phyloP scores from a whole-genome alignment of 2,888 invertebrate genomes.

The Scaptomyza tumidula region DNA sequence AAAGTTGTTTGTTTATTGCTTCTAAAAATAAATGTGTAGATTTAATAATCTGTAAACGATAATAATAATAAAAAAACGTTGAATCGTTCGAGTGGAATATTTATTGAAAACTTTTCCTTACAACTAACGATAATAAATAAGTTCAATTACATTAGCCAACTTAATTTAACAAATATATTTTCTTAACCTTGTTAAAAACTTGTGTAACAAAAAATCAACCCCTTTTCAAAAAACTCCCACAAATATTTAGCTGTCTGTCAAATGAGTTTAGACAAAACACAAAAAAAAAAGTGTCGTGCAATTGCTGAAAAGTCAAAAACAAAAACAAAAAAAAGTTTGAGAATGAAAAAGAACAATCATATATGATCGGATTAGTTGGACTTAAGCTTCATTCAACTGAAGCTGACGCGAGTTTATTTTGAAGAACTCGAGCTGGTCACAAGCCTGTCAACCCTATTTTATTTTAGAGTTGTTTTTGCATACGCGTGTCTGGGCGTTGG shows the following conservation, averaged over 20 bases:
- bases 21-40: no score
- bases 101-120: no score
- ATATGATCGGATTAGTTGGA: constrained; percentile 82
- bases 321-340: not conserved
- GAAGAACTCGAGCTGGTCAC: constrained; percentile 27
- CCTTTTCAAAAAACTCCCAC: not conserved
- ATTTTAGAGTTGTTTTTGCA: constrained; percentile 45
- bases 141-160: not conserved
- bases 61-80: no score
- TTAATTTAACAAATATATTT: not conserved
- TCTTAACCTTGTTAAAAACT: no score
- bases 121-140: not conserved
- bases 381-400: constrained; percentile 34
- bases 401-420: constrained; percentile 12
- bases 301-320: constrained; percentile 37
- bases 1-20: no score
- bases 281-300: constrained; percentile 28
- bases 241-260: constrained; percentile 37
- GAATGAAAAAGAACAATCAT: constrained; percentile 74
- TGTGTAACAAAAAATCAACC: constrained; percentile 9
- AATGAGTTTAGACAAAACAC: constrained; percentile 20
- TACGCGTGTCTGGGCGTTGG: constrained; percentile 59
- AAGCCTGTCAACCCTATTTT: constrained; percentile 21
- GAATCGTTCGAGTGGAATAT: no score
- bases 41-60: no score